Evolutionary conservation across 2,113 vertebrate species (phyloP), one percentile per base, ranked within the genome.

Genomic region (Isichthys henryi): DNA sequence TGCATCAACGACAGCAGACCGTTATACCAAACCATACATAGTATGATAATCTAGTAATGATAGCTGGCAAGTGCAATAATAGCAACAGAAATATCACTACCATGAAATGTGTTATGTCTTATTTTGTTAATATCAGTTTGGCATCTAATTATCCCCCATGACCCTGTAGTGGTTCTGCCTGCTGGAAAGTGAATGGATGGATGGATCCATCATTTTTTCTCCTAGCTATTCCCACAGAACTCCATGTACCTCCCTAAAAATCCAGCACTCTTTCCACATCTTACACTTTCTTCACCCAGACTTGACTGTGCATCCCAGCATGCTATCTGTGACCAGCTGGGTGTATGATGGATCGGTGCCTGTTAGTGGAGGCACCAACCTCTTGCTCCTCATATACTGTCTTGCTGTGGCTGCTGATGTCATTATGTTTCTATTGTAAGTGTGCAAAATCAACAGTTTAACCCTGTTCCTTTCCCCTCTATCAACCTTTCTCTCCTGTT

Each of bases 361-460:
- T 31, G n/a, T 27, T 27, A 66, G n/a, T 66, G n/a, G 10, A 5
- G 10, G n/a, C 62, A 27, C 27, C n/a, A 27, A 39, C 74, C 74
- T 13, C 35, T 19, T 9, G 17, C 10, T 39, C 74, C 35, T 80
- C 35, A 43, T 80, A 80, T 2, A 43, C 15, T 5, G 35, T 43
- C 5, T 39, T 80, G 15, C 6, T 43, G 5, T 80, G 74, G 62
- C 27, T 70, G 62, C n/a, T 70, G 27, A 31, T 70, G n/a, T 70
- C 74, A 39, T 39, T 15, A 17, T 39, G 39, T 80, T 80, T 39
- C 35, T 80, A 5, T 80, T 80, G 15, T 35, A 74, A 74, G 27
- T 74, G 9, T 74, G 66, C 66, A 74, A 74, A 35, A 74, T 27
- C 27, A 74, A 88, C 92, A 84, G 56, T 90, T 62, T 56, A 89